Conservation (phyloP, 2,113 vertebrate species). For the Callocephalon fimbriatum region DNA sequence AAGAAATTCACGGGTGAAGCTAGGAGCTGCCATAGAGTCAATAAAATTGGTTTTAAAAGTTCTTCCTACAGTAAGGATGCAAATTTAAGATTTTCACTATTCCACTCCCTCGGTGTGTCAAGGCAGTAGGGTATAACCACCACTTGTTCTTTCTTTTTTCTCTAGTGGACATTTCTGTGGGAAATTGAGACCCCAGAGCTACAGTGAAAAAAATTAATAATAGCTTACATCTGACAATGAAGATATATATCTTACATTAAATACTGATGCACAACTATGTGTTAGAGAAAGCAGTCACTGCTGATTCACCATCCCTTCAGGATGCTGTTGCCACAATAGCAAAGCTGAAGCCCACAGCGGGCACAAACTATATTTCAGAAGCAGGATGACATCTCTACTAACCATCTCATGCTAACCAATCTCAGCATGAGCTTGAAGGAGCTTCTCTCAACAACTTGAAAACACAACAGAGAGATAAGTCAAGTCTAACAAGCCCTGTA, state of each 20-base stretch:
- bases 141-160: neutral
- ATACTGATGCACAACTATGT: neutral
- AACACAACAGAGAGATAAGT: neutral
- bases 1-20: neutral
- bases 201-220: neutral
- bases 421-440: neutral
- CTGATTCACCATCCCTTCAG: neutral
- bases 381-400: neutral
- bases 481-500: neutral
- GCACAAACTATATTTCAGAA: neutral
- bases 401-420: rapidly evolving
- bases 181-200: neutral
- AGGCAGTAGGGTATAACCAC: neutral
- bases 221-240: neutral
- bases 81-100: neutral
- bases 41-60: neutral
- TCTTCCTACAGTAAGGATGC: neutral
- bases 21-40: neutral
- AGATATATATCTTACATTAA: neutral
- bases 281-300: neutral
- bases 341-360: neutral
- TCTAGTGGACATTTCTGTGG: neutral
- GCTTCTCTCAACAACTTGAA: neutral
- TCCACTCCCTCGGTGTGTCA: neutral
- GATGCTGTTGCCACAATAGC: neutral